Evolutionary conservation across 2,888 invertebrate genomes (phyloP).

Genomic region (Proisotoma minuta): DNA sequence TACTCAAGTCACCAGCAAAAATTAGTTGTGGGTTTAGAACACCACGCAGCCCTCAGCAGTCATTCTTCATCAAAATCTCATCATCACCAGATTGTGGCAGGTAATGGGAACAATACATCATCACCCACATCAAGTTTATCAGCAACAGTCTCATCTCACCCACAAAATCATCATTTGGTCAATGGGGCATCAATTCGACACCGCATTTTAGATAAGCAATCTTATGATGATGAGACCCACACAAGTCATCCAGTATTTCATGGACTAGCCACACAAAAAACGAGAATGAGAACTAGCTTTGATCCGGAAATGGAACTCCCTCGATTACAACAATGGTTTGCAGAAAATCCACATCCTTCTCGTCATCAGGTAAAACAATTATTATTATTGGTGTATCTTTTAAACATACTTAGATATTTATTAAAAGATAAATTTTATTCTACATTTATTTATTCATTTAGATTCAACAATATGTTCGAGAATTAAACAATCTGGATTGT

Average conservation of each 20-base stretch:
- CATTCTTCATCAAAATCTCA: slow-evolving; percentile 12
- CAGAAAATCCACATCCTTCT: slow-evolving; percentile 94
- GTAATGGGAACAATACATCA: slow-evolving; percentile 7
- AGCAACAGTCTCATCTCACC: slow-evolving; percentile 7
- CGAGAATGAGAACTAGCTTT: slow-evolving; percentile 92
- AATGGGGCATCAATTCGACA: slow-evolving; percentile 37
- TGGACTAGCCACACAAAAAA: slow-evolving; percentile 65
- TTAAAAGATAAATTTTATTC: neutral
- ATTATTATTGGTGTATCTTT: neutral
- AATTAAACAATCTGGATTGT: slow-evolving; percentile 86
- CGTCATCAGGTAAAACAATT: slow-evolving; percentile 66
- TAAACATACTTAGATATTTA: neutral
- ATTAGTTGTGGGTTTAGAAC: slow-evolving; percentile 35
- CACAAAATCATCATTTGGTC: slow-evolving; percentile 42
- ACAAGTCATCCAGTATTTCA: slow-evolving; percentile 46
- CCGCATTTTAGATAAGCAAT: slow-evolving; percentile 48
- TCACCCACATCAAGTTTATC: slow-evolving; percentile 2
- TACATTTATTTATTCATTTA: slow-evolving; percentile 39
- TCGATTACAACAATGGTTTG: slow-evolving; percentile 75
- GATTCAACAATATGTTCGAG: slow-evolving; percentile 91
- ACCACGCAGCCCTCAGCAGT: slow-evolving; percentile 48
- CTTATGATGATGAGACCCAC: slow-evolving; percentile 42
- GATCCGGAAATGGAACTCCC: slow-evolving; percentile 95
- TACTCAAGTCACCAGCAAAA: slow-evolving; percentile 69
- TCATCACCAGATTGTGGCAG: slow-evolving; percentile 24